phyloP scores from a whole-genome alignment of 2,888 invertebrate species.

The Tolmerus cingulatus region DNA sequence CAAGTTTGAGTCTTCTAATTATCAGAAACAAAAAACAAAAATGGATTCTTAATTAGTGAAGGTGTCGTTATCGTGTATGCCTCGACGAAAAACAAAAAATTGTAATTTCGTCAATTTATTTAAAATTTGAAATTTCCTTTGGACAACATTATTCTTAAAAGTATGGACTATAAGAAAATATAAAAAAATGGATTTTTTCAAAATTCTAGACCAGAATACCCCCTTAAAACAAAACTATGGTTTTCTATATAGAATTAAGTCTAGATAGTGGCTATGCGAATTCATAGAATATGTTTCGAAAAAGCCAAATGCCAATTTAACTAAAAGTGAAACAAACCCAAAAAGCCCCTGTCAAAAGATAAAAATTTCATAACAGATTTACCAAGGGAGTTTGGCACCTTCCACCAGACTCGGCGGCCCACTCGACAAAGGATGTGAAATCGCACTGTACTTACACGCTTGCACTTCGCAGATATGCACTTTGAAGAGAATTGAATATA shows the following conservation, averaged over 20 bases:
- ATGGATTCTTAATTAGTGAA: too few species aligned
- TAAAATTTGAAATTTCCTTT: too few species aligned
- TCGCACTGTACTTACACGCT: not conserved
- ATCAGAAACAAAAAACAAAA: too few species aligned
- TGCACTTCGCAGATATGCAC: constrained; percentile 9
- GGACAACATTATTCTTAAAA: too few species aligned
- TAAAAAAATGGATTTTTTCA: too few species aligned
- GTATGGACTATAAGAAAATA: too few species aligned
- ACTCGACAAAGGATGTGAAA: constrained; percentile 1
- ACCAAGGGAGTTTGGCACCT: not conserved
- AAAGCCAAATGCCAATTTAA: not conserved
- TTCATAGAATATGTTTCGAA: not conserved
- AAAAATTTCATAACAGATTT: not conserved
- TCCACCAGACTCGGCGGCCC: not conserved
- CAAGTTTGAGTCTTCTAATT: too few species aligned
- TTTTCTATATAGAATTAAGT: not conserved
- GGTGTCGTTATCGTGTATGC: too few species aligned
- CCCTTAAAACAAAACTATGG: not conserved
- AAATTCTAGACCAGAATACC: too few species aligned
- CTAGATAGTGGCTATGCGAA: not conserved
- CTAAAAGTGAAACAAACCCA: not conserved
- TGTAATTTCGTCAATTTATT: too few species aligned
- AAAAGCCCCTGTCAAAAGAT: not conserved
- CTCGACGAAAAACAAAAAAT: too few species aligned
- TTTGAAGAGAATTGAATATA: constrained; percentile 37